phyloP scores from a whole-genome alignment of 1,140 invertebrate genomes.

The Xylocopa sonorina region DNA sequence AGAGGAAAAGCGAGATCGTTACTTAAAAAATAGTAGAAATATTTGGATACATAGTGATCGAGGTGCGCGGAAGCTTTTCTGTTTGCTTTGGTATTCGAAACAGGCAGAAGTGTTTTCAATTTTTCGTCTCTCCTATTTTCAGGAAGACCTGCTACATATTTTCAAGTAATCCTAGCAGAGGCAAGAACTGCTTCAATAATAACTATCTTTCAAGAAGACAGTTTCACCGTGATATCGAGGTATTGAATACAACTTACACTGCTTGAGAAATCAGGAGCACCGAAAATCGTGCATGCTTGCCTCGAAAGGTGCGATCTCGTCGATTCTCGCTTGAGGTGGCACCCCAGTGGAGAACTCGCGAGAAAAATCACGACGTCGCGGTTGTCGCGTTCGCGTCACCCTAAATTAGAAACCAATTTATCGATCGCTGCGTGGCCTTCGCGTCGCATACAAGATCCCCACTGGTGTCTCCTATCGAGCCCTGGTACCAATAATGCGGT shows the following conservation, averaged over 20 bases:
- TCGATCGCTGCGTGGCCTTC: slow-evolving; percentile 37
- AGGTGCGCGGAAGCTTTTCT: neutral
- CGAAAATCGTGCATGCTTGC: neutral
- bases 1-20: neutral
- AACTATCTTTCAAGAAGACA: neutral
- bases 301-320: slow-evolving; percentile 3
- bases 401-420: slow-evolving; percentile 51
- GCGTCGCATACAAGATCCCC: slow-evolving; percentile 40
- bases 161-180: neutral
- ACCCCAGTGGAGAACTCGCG: neutral
- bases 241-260: slow-evolving; percentile 3
- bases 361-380: neutral
- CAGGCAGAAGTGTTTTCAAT: neutral
- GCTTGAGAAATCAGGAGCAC: neutral
- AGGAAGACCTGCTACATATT: neutral
- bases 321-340: neutral
- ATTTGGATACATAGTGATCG: neutral
- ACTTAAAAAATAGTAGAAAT: neutral
- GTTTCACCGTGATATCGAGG: neutral
- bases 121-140: neutral
- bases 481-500: slow-evolving; percentile 48
- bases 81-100: neutral
- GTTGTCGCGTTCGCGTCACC: neutral
- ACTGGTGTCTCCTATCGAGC: slow-evolving; percentile 33
- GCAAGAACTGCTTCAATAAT: neutral